Evolutionary conservation across 2,888 invertebrate genomes (phyloP), one percentile per base, ranked within the genome.

Genomic region (Toxonevra muliebris): DNA sequence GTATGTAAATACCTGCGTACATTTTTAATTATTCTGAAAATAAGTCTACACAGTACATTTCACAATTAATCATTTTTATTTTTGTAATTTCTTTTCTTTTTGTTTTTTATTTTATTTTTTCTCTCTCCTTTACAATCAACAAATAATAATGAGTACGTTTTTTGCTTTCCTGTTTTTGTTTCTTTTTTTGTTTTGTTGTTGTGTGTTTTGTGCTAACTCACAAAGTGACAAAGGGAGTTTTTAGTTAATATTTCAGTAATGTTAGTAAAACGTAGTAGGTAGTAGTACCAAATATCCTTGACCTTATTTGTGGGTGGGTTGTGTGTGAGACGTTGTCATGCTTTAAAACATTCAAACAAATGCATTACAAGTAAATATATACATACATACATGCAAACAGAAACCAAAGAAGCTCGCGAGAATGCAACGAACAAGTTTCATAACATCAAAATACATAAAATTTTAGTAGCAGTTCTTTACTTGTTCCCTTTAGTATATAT

Each of bases 251-350:
- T 30, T 30, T 30, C 30, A 30, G 30, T 30, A 30, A 30, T 30
- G 30, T 7, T 30, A 30, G 30, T 30, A 30, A 30, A 4, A 30
- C 7, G 30, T 30, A 30, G 30, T 4, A 30, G 30, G 30, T 30
- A 30, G 30, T 30, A 30, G 13, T 15, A 48, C n/a, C 48, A 48
- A 11, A 48, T 15, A 48, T 77, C 78, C 77, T 78, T 77, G 77
- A 76, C 77, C 78, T 70, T 75, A 74, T 75, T 75, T 61, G 58
- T 65, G 66, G 48, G 58, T 65, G 66, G 30, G 30, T 30, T 30
- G 30, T 30, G 30, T 4, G 30, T 30, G 68, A 65, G 52, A 69
- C 73, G 70, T 76, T 77, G 70, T 75, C 71, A 71, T 75, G 70
- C 64, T 61, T 64, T 43, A 2, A 30, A 30, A 30, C 30, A 30